Percentiles rank a stretch among this genome's conserved stretches.
Conservation (phyloP, 2,797 vertebrate genomes). For the Lagodon rhomboides region DNA sequence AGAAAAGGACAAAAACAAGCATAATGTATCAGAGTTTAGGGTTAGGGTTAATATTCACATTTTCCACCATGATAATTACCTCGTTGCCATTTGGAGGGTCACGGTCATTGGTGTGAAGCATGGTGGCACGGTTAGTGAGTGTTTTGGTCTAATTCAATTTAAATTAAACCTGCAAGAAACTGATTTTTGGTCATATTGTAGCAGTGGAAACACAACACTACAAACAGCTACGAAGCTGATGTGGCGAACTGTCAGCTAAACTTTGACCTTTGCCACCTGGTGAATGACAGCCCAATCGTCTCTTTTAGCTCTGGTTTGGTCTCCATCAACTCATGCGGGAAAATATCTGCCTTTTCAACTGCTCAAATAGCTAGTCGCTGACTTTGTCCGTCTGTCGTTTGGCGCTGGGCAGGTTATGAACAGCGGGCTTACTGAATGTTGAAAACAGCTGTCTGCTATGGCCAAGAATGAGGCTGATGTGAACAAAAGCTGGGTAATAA, state of each 20-base stretch:
- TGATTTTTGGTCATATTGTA: not conserved
- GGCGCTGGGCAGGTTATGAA: not conserved
- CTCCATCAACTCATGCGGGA: not conserved
- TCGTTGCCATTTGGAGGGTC: not conserved
- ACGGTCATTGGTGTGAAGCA: not conserved
- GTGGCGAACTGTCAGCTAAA: not conserved
- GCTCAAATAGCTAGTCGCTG: not conserved
- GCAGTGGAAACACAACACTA: not conserved
- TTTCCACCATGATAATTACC: not conserved
- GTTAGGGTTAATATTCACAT: no score
- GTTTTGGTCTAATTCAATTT: not conserved
- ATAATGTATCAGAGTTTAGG: not conserved
- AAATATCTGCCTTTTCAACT: not conserved
- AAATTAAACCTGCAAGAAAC: not conserved
- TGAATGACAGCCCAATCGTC: not conserved
- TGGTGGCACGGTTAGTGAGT: no score
- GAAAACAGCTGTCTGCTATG: no score
- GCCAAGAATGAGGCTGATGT: no score
- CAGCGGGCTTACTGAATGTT: no score
- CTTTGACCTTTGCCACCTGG: no score
- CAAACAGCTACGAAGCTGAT: not conserved
- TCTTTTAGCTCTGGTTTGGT: conserved; percentile 1
- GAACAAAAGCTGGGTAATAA: no score
- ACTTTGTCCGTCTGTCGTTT: not conserved
- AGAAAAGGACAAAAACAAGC: not conserved